Evolutionary conservation across 2,888 invertebrate species (phyloP), one percentile per base, ranked within the genome.

Genomic region (Archips crataeganus): DNA sequence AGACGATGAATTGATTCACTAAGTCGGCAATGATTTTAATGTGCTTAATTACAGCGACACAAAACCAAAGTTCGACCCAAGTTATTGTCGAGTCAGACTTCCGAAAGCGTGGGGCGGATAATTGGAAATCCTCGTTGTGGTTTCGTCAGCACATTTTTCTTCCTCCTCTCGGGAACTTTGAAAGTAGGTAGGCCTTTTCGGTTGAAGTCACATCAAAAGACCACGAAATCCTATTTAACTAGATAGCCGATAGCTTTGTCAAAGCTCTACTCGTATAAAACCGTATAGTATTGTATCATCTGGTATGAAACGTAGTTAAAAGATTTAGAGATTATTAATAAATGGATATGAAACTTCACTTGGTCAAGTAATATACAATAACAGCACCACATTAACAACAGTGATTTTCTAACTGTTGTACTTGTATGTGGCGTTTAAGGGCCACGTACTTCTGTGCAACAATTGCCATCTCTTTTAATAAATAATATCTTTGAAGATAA

Each of bases 121-220:
- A 73, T 73, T 73, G 72, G 68, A 63, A 73, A 73, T 59, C 72
- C 72, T 73, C 63, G 68, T 73, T 63, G 72, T 57, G 68, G 39
- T 63, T 57, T 57, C 57, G 63, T 68, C 57, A 57, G 63, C 63
- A 68, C 57, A 62, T 63, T 68, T 73, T 71, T 49, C 60, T 66
- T 66, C 9, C 32, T 66, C 5, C n/a, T 51, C 9, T 13, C 8
- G n/a, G 47, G 34, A 71, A 54, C 10, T 67, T 72, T 57, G 45
- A 47, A 54, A 62, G 15, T 9, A 34, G 45, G 39, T 60, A 36
- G 15, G 13, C 54, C 2, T 71, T 54, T 67, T 62, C 36, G 62
- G 54, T 8, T 32, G 13, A 63, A 39, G 32, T 65, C 32, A 39
- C 36, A 11, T 61, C 42, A 49, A 51, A 61, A 60, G 39, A 15